These are phyloP conservation scores for Stenurella melanura DNA, from an alignment of 2,888 invertebrate genomes.

Conservation along the genomic window DNA sequence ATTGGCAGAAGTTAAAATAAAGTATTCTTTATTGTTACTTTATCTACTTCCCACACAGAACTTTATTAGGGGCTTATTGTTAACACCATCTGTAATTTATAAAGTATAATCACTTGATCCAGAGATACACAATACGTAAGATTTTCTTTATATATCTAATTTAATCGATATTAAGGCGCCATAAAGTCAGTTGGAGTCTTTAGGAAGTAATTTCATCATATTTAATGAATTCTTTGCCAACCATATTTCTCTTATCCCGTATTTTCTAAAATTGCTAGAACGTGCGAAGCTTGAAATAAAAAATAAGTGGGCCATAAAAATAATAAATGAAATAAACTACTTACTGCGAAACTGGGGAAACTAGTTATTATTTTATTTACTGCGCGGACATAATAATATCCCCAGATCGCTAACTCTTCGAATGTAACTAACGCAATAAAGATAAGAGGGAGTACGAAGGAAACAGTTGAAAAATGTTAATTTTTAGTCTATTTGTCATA, in stretches of 20 bases:
- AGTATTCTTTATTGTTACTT: neutral
- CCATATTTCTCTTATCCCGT: slow-evolving; percentile 43
- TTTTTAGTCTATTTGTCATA: neutral
- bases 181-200: slow-evolving; percentile 43
- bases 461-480: neutral
- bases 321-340: slow-evolving; percentile 40
- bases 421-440: neutral
- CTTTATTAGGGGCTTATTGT: neutral
- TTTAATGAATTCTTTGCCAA: slow-evolving; percentile 51
- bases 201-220: slow-evolving; percentile 50
- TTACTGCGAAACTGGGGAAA: slow-evolving; percentile 14
- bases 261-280: slow-evolving; percentile 49
- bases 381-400: neutral
- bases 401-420: too few relatives aligned
- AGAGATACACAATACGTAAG: slow-evolving; percentile 16
- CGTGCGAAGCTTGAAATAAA: slow-evolving; percentile 46
- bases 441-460: neutral
- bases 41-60: neutral
- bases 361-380: slow-evolving; percentile 35
- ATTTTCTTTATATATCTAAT: slow-evolving; percentile 27
- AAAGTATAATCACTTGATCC: slow-evolving; percentile 24
- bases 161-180: slow-evolving; percentile 44
- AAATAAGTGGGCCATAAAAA: slow-evolving; percentile 44
- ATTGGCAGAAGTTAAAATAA: neutral
- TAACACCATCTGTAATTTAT: slow-evolving; percentile 21